Percentiles rank a stretch among this genome's conserved stretches.
Evolutionary conservation across 2,113 vertebrate species (phyloP).

Genomic region (Syrrhaptes paradoxus): DNA sequence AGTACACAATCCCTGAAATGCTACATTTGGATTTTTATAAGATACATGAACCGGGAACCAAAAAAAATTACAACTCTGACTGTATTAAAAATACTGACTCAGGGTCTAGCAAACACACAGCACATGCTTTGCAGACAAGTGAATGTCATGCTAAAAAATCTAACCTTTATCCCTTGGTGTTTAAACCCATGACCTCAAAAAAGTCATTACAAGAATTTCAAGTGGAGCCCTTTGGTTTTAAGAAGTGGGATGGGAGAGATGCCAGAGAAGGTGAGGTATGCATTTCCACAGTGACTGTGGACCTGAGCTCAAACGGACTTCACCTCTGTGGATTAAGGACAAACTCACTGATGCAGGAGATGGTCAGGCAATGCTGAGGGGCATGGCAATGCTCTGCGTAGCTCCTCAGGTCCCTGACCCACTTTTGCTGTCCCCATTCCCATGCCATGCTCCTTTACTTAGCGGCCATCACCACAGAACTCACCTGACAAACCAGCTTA

Average conservation of each 20-base stretch:
- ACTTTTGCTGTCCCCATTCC: background rate
- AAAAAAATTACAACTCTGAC: background rate
- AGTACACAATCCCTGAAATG: background rate
- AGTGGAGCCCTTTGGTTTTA: background rate
- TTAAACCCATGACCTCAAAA: background rate
- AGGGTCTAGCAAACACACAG: background rate
- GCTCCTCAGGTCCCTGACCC: background rate
- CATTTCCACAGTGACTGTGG: background rate
- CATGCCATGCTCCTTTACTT: background rate
- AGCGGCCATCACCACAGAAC: background rate
- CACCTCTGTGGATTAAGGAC: background rate
- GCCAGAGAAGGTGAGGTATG: background rate
- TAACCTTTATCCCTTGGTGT: background rate
- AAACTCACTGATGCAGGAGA: background rate
- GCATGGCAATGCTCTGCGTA: background rate
- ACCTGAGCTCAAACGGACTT: fast-evolving
- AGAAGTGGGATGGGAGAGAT: background rate
- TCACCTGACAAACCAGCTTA: background rate
- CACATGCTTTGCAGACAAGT: background rate
- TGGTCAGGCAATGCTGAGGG: background rate
- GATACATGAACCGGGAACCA: background rate
- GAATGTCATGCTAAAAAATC: background rate
- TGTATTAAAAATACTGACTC: constrained; percentile 2
- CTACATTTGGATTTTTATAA: background rate
- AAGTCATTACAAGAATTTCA: background rate